Base-by-base conservation (phyloP, 2,113 vertebrate genomes). In the Hippocampus comes region DNA sequence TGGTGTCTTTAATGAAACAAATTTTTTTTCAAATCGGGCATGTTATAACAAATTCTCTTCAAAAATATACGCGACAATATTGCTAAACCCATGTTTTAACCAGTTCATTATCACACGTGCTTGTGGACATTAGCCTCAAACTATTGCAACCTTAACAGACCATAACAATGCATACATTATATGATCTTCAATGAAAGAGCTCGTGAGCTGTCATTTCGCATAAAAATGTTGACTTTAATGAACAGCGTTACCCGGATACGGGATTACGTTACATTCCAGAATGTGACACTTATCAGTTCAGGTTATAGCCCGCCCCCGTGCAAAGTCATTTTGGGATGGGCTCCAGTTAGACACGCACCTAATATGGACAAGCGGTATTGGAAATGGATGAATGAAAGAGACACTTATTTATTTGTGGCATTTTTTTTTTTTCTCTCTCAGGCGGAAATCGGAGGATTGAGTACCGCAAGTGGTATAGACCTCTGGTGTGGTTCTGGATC, bases 401-500 rank as follows among this genome's bases (percentile, higher is more conserved):
- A 59, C 56, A 27, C 38, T 14, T 17, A 53, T 27, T 68, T 15
- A 51, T 67, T 27, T 3, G 23, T 34, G 38, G 34, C 6, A n/a
- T 12, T 51, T 68, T 15, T 63, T 15, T 63, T 69, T 21, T 53
- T 73, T 38, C 75, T 71, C 8, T 86, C 76, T 72, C 85, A 98
- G 96, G 96, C 66, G 95, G 95, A 79, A 94, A 97, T 73, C 80
- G 93, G 72, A 91, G 90, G 70, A 96, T 95, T 71, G 91, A 92
- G 75, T 98, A 98, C 76, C 93, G 94, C 64, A 94, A 96, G 68
- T 98, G 96, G 96, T 98, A 98, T 80, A 95, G 97, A 70, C 90
- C 89, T 1, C 92, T 98, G 2, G 97, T 98, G 23, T 98, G 97
- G 96, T 98, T 98, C 81, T 98, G 97, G 96, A 98, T 98, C 87